These are phyloP conservation scores for Papilio machaon DNA, from an alignment of 1,140 invertebrate genomes.

Conservation along the genomic window DNA sequence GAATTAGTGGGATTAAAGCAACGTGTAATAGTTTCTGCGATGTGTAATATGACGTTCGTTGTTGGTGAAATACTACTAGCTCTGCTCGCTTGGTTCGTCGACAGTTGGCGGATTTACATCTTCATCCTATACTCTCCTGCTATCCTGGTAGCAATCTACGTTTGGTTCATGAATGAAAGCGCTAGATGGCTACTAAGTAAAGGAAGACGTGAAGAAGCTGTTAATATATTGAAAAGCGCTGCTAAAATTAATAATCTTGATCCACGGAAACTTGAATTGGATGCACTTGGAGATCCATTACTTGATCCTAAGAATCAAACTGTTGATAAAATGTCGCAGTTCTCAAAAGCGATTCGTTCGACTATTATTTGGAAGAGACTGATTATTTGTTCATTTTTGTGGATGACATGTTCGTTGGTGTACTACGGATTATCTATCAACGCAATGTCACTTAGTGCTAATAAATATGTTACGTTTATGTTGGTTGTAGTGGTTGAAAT, in stretches of 20 bases:
- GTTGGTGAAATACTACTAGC: conserved; percentile 87
- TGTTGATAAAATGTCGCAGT: conserved; percentile 65
- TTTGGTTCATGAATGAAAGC: conserved; percentile 94
- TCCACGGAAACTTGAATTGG: conserved; percentile 82
- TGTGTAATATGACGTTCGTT: conserved; percentile 84
- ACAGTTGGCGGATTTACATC: conserved; percentile 87
- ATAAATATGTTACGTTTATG: conserved; percentile 87
- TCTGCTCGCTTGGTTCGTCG: conserved; percentile 85
- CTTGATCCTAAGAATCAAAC: conserved; percentile 61
- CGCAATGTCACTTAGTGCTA: conserved; percentile 88
- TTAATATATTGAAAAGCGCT: conserved; percentile 85
- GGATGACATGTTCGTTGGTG: conserved; percentile 88
- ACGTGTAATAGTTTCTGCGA: conserved; percentile 73
- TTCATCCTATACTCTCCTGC: conserved; percentile 86
- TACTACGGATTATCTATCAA: conserved; percentile 94
- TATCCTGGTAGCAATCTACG: conserved; percentile 87
- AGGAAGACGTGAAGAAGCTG: conserved; percentile 87
- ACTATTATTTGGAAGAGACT: conserved; percentile 85
- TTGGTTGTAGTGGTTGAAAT: conserved; percentile 87
- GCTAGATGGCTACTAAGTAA: conserved; percentile 91
- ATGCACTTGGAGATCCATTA: conserved; percentile 75
- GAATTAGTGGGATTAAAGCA: conserved; percentile 76
- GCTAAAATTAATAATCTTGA: conserved; percentile 87
- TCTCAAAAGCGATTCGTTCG: conserved; percentile 80
- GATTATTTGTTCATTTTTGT: conserved; percentile 86